Evolutionary conservation across 2,888 invertebrate genomes (phyloP).

Genomic region (Osmoderma eremita): DNA sequence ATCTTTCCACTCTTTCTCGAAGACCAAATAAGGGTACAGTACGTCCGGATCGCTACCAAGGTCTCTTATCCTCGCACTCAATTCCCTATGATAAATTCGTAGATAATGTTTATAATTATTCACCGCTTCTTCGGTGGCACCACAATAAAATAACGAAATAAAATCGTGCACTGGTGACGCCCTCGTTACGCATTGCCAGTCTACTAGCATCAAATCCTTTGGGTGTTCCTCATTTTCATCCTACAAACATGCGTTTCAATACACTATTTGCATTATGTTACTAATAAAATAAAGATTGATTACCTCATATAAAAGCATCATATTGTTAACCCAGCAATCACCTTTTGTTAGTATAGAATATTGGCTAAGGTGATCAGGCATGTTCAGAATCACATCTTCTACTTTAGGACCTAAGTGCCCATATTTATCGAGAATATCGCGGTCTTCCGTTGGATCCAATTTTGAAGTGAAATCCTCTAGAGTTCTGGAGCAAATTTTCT

Average conservation of each 20-base stretch:
- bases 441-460: constrained; percentile 15
- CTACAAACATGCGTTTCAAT: not conserved
- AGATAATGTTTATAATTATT: constrained; percentile 13
- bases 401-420: not conserved
- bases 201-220: constrained; percentile 10
- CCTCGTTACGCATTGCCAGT: constrained; percentile 10
- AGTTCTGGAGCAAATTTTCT: not conserved
- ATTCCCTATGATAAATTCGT: constrained; percentile 14
- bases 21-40: not conserved
- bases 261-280: too few relatives aligned
- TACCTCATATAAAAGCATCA: constrained; percentile 45
- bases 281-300: too few relatives aligned
- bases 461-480: not conserved
- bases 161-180: constrained; percentile 25
- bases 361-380: constrained; percentile 1
- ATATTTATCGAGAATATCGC: constrained; percentile 1
- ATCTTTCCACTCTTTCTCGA: constrained; percentile 19
- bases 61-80: constrained; percentile 8
- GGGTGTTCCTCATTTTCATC: constrained; percentile 1
- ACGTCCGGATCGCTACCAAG: constrained; percentile 18
- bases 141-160: not conserved
- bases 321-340: constrained; percentile 48
- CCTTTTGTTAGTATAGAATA: constrained; percentile 42
- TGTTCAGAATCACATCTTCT: constrained; percentile 10
- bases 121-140: not conserved